These are phyloP conservation scores for Poeciliopsis retropinna DNA, from an alignment of 2,113 vertebrate species.

Conservation along the genomic window DNA sequence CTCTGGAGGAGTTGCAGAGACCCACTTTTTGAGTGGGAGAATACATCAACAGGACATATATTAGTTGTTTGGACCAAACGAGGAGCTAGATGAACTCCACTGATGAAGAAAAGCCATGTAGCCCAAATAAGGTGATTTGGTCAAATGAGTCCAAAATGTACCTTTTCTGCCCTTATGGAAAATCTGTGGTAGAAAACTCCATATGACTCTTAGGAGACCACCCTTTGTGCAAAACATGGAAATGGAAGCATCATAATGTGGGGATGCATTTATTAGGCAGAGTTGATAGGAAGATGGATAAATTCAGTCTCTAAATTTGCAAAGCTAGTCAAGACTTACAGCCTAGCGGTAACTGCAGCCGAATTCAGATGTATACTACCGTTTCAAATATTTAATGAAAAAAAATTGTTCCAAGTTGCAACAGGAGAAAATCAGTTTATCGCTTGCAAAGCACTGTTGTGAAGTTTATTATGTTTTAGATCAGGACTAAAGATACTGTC, in stretches of 20 bases:
- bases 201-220: not conserved
- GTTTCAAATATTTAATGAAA: not conserved
- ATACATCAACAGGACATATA: not conserved
- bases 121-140: too few relatives aligned
- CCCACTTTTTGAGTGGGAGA: not conserved
- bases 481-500: conserved; percentile 57
- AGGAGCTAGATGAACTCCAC: not conserved
- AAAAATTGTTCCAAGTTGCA: not conserved
- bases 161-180: not conserved
- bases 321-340: not conserved
- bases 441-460: not conserved
- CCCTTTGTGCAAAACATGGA: not conserved
- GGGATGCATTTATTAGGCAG: not conserved
- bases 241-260: not conserved
- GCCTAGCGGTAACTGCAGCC: too few relatives aligned
- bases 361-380: not conserved
- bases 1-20: not conserved
- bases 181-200: not conserved
- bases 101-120: too few relatives aligned
- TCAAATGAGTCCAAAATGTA: not conserved
- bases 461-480: conserved; percentile 48
- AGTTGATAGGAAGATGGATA: not conserved
- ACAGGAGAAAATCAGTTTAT: not conserved
- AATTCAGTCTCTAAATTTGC: not conserved
- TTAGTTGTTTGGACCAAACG: not conserved